These are phyloP conservation scores for Harlomillsia oculata DNA, from an alignment of 1,140 invertebrate species.

Conservation along the genomic window DNA sequence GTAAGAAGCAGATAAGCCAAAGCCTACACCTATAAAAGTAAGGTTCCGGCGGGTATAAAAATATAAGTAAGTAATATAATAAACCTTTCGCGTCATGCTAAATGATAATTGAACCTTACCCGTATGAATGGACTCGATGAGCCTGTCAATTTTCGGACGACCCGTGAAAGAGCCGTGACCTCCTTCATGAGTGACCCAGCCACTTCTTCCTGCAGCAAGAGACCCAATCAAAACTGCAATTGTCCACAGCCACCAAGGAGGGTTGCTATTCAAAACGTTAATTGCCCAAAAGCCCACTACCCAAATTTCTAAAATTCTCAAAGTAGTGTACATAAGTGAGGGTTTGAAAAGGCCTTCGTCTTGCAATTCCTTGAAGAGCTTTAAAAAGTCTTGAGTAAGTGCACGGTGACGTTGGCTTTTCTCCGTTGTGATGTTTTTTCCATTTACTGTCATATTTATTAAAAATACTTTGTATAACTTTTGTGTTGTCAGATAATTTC, in stretches of 20 bases:
- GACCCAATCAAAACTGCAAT: background rate
- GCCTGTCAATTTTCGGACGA: background rate
- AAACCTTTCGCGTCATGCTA: no score
- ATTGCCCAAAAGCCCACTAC: background rate
- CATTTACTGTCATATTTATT: background rate
- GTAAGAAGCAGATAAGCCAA: background rate
- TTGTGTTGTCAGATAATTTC: background rate
- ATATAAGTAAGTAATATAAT: no score
- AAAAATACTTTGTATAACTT: background rate
- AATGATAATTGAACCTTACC: slow-evolving; percentile 1
- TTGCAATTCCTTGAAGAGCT: slow-evolving; percentile 21
- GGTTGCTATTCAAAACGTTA: background rate
- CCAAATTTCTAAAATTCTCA: background rate
- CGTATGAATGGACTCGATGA: background rate
- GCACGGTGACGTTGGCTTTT: slow-evolving; percentile 14
- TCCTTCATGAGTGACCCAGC: slow-evolving; percentile 2
- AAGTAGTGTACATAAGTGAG: slow-evolving; percentile 8
- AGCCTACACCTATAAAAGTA: background rate
- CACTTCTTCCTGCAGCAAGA: background rate
- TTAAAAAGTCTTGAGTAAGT: slow-evolving; percentile 19
- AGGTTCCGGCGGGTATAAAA: background rate
- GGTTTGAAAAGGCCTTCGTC: slow-evolving; percentile 27
- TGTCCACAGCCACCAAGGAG: background rate
- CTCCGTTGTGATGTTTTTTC: slow-evolving; percentile 1
- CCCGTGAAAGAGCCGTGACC: slow-evolving; percentile 14